These are phyloP conservation scores for Drosophila nannoptera DNA, from an alignment of 1,140 invertebrate genomes.

Conservation along the genomic window DNA sequence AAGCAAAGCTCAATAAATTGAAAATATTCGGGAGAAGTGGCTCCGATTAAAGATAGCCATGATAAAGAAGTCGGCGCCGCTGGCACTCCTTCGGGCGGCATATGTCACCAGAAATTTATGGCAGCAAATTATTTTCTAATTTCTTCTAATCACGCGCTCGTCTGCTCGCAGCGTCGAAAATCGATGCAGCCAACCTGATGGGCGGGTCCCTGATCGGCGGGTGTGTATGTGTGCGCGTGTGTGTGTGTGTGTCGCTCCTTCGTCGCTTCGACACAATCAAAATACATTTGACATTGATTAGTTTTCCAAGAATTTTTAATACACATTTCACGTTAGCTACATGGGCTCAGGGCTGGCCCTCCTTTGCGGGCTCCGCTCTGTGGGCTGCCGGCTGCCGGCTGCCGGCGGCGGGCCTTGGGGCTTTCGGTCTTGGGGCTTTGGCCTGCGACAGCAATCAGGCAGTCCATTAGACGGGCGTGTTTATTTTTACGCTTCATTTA, in stretches of 20 bases:
- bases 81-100: neutral
- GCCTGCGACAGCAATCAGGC: conserved; percentile 39
- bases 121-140: conserved; percentile 72
- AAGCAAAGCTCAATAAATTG: neutral
- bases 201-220: conserved; percentile 46
- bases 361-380: too few species aligned
- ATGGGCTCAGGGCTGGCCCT: neutral
- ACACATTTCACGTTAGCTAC: conserved; percentile 41
- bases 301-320: conserved; percentile 75
- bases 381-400: too few species aligned
- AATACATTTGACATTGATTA: conserved; percentile 73
- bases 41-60: conserved; percentile 1
- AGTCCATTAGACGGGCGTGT: conserved; percentile 70
- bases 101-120: conserved; percentile 59
- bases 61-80: neutral
- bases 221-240: neutral
- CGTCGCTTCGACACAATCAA: conserved; percentile 53
- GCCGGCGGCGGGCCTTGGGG: too few species aligned
- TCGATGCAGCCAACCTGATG: conserved; percentile 26
- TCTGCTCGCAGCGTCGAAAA: conserved; percentile 18
- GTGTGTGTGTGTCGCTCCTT: conserved; percentile 23
- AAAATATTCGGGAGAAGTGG: neutral
- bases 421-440: too few species aligned
- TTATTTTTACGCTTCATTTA: conserved; percentile 71
- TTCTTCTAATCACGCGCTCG: conserved; percentile 61